These are phyloP conservation scores for Vireo altiloquus DNA, from an alignment of 2,113 vertebrate species.

Conservation along the genomic window DNA sequence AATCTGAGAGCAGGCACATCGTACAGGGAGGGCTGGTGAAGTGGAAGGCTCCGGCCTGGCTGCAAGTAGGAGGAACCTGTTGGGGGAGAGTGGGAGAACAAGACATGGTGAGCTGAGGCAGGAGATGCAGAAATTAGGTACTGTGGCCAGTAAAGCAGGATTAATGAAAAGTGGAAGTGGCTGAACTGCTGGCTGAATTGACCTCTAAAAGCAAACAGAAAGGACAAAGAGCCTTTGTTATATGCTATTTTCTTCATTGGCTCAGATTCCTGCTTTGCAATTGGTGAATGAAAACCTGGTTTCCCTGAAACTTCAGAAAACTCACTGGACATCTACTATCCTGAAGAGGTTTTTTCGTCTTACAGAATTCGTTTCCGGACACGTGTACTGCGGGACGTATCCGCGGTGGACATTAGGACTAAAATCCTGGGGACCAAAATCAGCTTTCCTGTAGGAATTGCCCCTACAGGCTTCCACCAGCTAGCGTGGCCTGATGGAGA, in stretches of 20 bases:
- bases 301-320: not conserved
- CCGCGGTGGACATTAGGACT: slow-evolving; percentile 79
- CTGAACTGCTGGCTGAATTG: not conserved
- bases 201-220: not conserved
- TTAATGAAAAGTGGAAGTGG: not conserved
- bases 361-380: slow-evolving; percentile 86
- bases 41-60: not conserved
- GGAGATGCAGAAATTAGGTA: not conserved
- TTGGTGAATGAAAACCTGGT: not conserved
- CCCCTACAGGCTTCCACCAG: slow-evolving; percentile 88
- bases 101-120: not conserved
- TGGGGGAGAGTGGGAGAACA: not conserved
- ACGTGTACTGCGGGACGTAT: slow-evolving; percentile 83
- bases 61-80: not conserved
- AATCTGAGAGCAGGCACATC: not conserved
- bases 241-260: not conserved
- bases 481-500: slow-evolving; percentile 92
- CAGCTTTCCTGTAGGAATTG: slow-evolving; percentile 88
- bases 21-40: not conserved
- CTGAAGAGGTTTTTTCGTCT: not conserved
- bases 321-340: not conserved
- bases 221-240: not conserved
- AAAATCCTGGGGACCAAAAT: slow-evolving; percentile 84
- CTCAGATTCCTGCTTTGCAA: not conserved
- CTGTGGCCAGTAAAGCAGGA: not conserved